Base-by-base conservation (phyloP, 2,797 vertebrate genomes). In the Leptoclinus maculatus region DNA sequence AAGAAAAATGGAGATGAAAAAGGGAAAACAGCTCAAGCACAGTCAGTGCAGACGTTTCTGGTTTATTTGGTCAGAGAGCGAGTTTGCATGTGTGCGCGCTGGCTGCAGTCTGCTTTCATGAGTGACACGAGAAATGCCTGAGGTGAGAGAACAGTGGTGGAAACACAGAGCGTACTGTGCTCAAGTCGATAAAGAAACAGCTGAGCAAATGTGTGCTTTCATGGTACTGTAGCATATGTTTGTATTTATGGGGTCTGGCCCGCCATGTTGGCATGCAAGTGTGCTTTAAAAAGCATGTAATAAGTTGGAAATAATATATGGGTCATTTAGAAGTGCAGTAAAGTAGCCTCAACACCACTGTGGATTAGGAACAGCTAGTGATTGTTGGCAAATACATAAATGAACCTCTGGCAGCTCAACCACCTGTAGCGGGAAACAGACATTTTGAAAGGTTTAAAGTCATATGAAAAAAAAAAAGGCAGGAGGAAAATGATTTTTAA, bases 101-200 rank as follows among this genome's bases (percentile, higher is more conserved):
- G 25, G 27, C 69, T 73, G n/a, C 58, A 63, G 62, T 80, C 75
- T 72, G 58, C 76, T 62, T 74, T 74, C 57, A 54, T 43, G 39
- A 57, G 64, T 57, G 79, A 81, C 83, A 88, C 45, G 71, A 89
- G 79, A 87, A 90, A 76, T 3, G 90, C 83, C 85, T 54, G 82
- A 84, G 83, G 89, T 59, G 76, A 79, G 54, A 75, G 49, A 39
- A 72, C 11, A 63, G 71, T 1, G 54, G 34, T 60, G 59, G 71
- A 82, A 74, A 89, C 76, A 88, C 68, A 81, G 60, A 64, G 21
- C 23, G 78, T 36, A 57, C 74, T 85, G 88, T 89, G 79, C 66
- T 85, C 3, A 5, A 64, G 70, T 83, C 8, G n/a, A 76, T 59
- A 16, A 67, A 51, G 39, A 41, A 85, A 80, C 82, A 85, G 80